Conservation (phyloP, 2,113 vertebrate genomes). For the Neolamprologus modestus region DNA sequence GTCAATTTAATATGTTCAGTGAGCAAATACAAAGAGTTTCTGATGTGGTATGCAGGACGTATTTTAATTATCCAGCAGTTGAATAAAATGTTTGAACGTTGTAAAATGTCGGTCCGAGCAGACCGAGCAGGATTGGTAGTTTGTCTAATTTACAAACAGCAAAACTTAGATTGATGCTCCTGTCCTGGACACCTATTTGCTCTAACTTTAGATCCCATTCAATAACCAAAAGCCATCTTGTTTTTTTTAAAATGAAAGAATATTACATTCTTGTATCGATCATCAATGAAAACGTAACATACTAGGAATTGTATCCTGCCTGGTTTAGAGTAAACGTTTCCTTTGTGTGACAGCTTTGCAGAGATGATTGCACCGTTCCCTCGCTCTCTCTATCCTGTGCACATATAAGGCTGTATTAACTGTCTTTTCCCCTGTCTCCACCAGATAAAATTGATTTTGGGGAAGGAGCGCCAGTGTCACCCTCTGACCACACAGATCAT, state of each 20-base stretch:
- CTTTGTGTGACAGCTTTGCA: neutral
- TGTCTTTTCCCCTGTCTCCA: neutral
- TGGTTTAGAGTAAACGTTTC: neutral
- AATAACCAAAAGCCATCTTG: neutral
- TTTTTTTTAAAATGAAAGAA: neutral
- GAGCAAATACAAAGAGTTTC: neutral
- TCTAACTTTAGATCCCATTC: neutral
- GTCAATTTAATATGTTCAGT: neutral
- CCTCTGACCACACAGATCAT: slow-evolving; percentile 80
- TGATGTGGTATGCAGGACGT: neutral
- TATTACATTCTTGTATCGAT: neutral
- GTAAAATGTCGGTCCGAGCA: fast-evolving
- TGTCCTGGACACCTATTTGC: neutral
- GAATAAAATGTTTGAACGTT: neutral
- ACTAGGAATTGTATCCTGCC: neutral
- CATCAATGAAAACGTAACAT: fast-evolving
- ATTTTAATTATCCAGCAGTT: neutral
- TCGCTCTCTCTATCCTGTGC: neutral
- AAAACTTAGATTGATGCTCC: neutral
- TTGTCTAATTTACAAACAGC: neutral
- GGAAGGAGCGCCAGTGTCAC: slow-evolving; percentile 82
- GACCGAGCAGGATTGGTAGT: fast-evolving
- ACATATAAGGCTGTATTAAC: neutral
- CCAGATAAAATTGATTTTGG: slow-evolving; percentile 85
- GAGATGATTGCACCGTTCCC: neutral